Base-by-base conservation (phyloP, 1,140 invertebrate species). In the Eurosta solidaginis region DNA sequence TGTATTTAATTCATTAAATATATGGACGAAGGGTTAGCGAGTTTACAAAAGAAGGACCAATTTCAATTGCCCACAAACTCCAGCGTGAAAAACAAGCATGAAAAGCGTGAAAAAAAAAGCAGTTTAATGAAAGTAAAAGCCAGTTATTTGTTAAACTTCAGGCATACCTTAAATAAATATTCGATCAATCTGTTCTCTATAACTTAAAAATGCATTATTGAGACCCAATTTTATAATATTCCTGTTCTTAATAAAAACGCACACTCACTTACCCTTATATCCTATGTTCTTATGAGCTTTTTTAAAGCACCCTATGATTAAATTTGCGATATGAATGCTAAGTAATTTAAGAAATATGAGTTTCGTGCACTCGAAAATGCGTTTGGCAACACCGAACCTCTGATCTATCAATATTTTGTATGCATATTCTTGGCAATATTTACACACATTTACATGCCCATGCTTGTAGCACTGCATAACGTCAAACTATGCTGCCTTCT, bases 341-440 rank as follows among this genome's bases (percentile, higher is more conserved):
- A 59, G 22, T 40, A 68, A 68, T 68, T n/a, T 68, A 68, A 68
- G 33, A 68, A 68, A 33, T 68, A 68, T 68, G 33, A 40, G 40
- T 42, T 33, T 68, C 40, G 5, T 59, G 17, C 29, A 59, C 54
- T 33, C 54, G 29, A 59, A 59, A 33, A 17, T 68, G 33, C 59
- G 33, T 33, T n/a, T n/a, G 10, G 59, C 29, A 36, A 63, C 54
- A 36, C 12, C 45, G 45, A 47, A 47, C 9, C 45, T 17, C 45
- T 3, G 45, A 47, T 47, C 45, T n/a, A 68, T 33, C 27, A 29
- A 54, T 7, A 29, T 54, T 25, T 6, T 54, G 22, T 22, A 27
- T 3, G 6, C 47, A 27, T 22, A 59, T 27, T 68, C 59, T 17
- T 36, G 36, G 59, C 4, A 3, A 20, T 68, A 40, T 40, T 40